Percentiles rank a stretch among this genome's conserved stretches.
Conservation (phyloP, 2,888 invertebrate species). For the Caenorhabditis auriculariae region DNA sequence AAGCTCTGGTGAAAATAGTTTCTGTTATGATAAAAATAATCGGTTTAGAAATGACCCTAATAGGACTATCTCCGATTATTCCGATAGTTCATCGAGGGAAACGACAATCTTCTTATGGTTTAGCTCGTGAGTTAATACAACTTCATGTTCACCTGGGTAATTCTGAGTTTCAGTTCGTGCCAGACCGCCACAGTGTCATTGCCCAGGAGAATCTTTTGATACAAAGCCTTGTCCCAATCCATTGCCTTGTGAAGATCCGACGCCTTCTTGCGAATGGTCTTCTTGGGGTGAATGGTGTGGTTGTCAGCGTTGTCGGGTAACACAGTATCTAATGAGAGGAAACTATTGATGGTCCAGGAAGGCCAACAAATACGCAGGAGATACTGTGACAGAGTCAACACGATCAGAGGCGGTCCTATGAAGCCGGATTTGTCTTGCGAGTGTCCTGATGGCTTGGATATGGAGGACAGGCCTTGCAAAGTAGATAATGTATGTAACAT, state of each 20-base stretch:
- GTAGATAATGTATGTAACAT: conserved; percentile 9
- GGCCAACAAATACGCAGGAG: conserved; percentile 40
- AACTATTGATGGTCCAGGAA: conserved; percentile 2
- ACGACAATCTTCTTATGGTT: conserved; percentile 21
- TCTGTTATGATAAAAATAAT: too few species aligned
- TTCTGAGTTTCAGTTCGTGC: background rate
- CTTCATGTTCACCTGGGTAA: background rate
- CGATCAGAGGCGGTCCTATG: conserved; percentile 13
- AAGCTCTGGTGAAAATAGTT: background rate
- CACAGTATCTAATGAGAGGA: background rate
- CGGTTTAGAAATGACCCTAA: conserved; percentile 4
- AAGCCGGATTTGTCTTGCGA: conserved; percentile 30
- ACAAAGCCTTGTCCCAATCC: conserved; percentile 25
- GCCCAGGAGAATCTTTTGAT: conserved; percentile 37
- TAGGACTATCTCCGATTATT: conserved; percentile 33
- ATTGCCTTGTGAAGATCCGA: conserved; percentile 22
- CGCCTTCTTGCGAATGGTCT: conserved; percentile 40
- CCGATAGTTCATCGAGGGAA: conserved; percentile 39
- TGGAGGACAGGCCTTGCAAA: conserved; percentile 29
- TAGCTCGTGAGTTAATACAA: background rate
- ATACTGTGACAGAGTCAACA: conserved; percentile 35
- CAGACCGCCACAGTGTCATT: conserved; percentile 25
- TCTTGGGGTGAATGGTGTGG: conserved; percentile 51
- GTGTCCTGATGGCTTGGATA: conserved; percentile 32
- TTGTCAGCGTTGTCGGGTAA: conserved; percentile 40